Evolutionary conservation across 2,113 vertebrate genomes (phyloP).

Genomic region (Osmerus mordax): DNA sequence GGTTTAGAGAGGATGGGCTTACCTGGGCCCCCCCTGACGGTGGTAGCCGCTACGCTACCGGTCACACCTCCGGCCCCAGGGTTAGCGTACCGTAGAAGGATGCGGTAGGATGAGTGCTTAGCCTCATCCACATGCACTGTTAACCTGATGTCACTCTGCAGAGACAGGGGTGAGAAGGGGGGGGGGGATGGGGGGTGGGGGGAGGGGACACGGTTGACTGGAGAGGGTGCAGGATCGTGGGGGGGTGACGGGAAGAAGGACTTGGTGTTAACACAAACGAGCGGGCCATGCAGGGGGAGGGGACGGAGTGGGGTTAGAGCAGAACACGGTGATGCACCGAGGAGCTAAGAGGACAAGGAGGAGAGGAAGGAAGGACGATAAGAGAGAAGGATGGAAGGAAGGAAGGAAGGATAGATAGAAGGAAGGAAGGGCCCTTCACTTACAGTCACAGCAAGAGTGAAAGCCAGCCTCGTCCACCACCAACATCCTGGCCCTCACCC

Average conservation of each 20-base stretch:
- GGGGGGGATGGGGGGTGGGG: constrained; percentile 1
- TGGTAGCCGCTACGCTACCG: constrained; percentile 75
- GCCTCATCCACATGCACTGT: constrained; percentile 79
- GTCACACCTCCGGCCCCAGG: constrained; percentile 66
- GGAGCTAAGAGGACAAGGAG: background rate
- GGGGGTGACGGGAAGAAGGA: background rate
- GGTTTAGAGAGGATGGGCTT: constrained; percentile 52
- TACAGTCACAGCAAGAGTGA: constrained; percentile 80
- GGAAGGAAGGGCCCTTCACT: constrained; percentile 66
- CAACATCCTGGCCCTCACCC: constrained; percentile 72
- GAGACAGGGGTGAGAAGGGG: constrained; percentile 55
- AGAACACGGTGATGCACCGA: too few species aligned
- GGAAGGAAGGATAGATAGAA: constrained; percentile 26
- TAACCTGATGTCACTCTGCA: constrained; percentile 88
- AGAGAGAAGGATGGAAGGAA: constrained; percentile 32
- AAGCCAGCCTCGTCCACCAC: constrained; percentile 75
- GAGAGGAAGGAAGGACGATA: background rate
- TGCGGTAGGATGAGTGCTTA: constrained; percentile 70
- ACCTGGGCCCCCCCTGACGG: constrained; percentile 74
- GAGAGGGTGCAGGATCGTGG: constrained; percentile 10
- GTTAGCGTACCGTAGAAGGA: constrained; percentile 87
- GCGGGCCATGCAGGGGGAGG: constrained; percentile 25
- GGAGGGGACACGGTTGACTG: background rate
- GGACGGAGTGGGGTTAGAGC: too few species aligned
- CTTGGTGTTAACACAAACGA: constrained; percentile 34